Evolutionary conservation across 64 coral and sea anemone genomes (phyloP), one percentile per base, ranked within the genome.

Genomic region (Montipora cactus): DNA sequence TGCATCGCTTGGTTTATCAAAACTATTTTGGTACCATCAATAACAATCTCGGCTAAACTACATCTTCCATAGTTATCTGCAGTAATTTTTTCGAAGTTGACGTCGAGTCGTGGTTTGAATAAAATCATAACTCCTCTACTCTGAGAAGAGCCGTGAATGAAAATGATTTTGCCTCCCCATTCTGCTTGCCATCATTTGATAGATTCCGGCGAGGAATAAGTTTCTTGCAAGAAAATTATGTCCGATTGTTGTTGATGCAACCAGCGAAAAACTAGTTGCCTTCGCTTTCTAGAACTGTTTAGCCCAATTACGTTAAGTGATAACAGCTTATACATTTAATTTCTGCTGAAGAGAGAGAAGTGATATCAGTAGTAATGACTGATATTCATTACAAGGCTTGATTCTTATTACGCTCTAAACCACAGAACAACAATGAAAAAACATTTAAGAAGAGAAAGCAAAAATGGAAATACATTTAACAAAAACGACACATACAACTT

Each of bases 71-170:
- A 11, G 16, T 64, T 78, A 59, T 90, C 75, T 66, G 74, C 8
- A 80, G 76, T 47, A 57, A 28, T 62, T 48, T 48, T 64, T 80
- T 80, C 76, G 16, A 90, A 48, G 47, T 78, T n/a, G 46, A 90
- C 59, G 51, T 90, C 50, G 80, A 90, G 59, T 20, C 44, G 47
- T 19, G 88, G 76, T 79, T 80, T 90, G 44, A 80, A 59, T 64
- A 90, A 58, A 70, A 80, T 90, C 76, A 90, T 79, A 59, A 80
- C 88, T 25, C 88, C 76, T 68, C 76, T 90, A 28, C 28, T 79
- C 57, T 90, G 88, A 62, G 53, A 77, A n/a, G 76, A 79, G 15
- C 88, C 88, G 49, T 90, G 88, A 64, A 75, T 90, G 88, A 61
- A 90, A 19, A 77, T 21, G 18, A 75, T 59, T 76, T 89, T 16